Base-by-base conservation (phyloP, 2,888 invertebrate genomes). In the Cephus rjabovi region DNA sequence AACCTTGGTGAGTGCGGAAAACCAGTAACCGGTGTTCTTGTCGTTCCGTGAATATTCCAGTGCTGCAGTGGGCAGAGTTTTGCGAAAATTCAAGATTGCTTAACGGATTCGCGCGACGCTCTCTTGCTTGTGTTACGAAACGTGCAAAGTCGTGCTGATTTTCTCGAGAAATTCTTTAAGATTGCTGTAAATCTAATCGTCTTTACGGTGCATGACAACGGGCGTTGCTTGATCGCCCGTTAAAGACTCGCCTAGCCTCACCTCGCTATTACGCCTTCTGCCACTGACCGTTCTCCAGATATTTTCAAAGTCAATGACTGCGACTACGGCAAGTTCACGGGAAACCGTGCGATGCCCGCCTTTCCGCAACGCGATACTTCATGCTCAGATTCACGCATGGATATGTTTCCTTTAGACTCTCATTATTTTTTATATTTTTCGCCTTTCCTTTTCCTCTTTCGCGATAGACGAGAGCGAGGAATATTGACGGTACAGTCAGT, bases 291-390 rank as follows among this genome's bases (percentile, higher is more conserved):
- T 85, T 86, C 84, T 80, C 83, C 78, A 81, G 81, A 84, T 83
- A 87, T 87, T 86, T 86, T 86, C 85, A 84, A 85, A 87, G 85
- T 87, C 85, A 86, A 86, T 84, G 86, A 86, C 84, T 84, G 84
- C 82, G 79, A 82, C 83, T 77, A 76, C 73, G 15, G 76, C 82
- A 81, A 84, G 81, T 85, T 85, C 80, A 81, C 76, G 81, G 81
- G 70, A 79, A 75, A 78, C 69, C 56, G 12, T 70, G 12, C 56
- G 56, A 56, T 56, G 56, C 56, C 56, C 56, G 56, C 56, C 56
- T 56, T 56, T 56, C 56, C 56, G 23, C 56, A 56, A 56, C 56
- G 56, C 56, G 56, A 56, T 56, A 23, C 56, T 56, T 15, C 56
- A 9, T 56, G 56, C 56, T 56, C 56, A 56, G 56, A 56, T 56